Base-by-base conservation (phyloP, 2,888 invertebrate genomes). In the Meteorus cinctellus region DNA sequence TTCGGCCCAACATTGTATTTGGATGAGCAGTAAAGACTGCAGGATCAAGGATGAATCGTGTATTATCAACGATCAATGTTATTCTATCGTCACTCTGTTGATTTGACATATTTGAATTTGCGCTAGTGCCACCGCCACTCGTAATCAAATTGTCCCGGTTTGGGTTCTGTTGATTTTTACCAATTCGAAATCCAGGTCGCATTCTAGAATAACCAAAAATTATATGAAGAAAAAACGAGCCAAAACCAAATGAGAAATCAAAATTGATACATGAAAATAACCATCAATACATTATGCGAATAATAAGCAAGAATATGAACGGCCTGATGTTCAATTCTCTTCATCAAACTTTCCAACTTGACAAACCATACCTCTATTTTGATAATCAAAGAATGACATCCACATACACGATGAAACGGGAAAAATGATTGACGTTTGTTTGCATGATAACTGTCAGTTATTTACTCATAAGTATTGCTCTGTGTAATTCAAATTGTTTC, bases 1-100 rank as follows among this genome's bases (percentile, higher is more conserved):
- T 98, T 84, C 98, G 94, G n/a, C 99, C 99, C 45, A 99, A 91
- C 98, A 99, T 98, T 0, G 99, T 99, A 88, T 99, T 98, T 0
- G 99, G 98, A 90, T 98, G 97, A 2, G 96, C 96, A 12, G 96
- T 95, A 86, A 99, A 97, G 79, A 98, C 92, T 1, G 96, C 94
- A 6, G 97, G 96, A 90, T 98, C 98, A 29, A 98, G 95, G 65
- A 98, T 95, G 89, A 98, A 98, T 80, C 89, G 92, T 0, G 98
- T 98, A 85, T 96, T 97, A 87, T 99, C 99, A 16, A 99, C 99
- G n/a, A 99, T 95, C 69, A 99, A 92, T 2, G 97, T 97, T 73
- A 98, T 95, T 76, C 96, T 91, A 83, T 96, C 96, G 74, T 95
- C 95, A 74, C 92, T 92, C 75, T 85, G 88, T 84, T 62, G 90